Evolutionary conservation across 2,888 invertebrate species (phyloP), one percentile per base, ranked within the genome.

Genomic region (Sarcophaga variegata): DNA sequence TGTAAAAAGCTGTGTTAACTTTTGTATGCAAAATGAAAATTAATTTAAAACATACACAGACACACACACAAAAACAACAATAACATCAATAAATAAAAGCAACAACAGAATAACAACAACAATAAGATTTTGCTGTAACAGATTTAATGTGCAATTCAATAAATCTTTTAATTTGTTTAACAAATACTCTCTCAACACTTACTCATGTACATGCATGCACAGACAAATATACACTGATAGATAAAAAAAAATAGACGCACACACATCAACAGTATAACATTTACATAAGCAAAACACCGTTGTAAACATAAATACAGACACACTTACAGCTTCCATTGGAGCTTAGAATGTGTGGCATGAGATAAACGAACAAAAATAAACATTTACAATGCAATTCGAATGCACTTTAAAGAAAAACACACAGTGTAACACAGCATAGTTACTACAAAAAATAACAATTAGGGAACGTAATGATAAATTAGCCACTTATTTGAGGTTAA

Each of bases 141-240:
- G 75, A 86, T 82, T 82, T 71, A 80, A 80, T 83, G 27, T 86
- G 76, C 79, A 80, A 83, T 80, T 76, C 82, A 86, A 86, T 86
- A 86, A 86, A 83, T 82, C 79, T 71, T 86, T 54, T 80, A 83
- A 83, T 86, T 82, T 86, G 80, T 83, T 82, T 72, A 83, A 86
- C 86, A 86, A 82, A 86, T 75, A 76, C 82, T 37, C 37, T 37
- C 37, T 82, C 75, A 75, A 82, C 66, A 82, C 75, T 70, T 80
- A 76, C 71, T 83, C 66, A 37, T 71, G n/a, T 69, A 54, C 62
- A 72, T 69, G 27, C 60, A 37, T 54, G 59, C 25, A 75, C 49
- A 76, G n/a, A 70, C 25, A 25, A 20, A 59, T 17, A 67, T 45
- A 67, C 14, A 54, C 5, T 12, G 17, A 54, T 37, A 72, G 27